phyloP scores from a whole-genome alignment of 2,797 vertebrate species.

The Rachycentron canadum region DNA sequence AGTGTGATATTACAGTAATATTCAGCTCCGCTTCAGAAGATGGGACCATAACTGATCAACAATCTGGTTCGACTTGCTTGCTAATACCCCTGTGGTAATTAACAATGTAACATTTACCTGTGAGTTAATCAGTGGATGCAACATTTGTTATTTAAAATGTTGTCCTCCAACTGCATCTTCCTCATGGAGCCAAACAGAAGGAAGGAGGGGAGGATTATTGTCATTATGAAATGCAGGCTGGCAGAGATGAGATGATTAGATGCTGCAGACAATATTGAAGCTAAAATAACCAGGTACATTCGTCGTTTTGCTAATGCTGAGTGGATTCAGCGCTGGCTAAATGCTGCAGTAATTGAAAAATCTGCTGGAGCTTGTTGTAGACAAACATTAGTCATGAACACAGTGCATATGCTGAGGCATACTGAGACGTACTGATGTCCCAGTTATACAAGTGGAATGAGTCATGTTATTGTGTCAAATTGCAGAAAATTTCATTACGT shows the following conservation, averaged over 20 bases:
- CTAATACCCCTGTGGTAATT: conserved; percentile 60
- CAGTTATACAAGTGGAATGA: conserved; percentile 29
- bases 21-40: conserved; percentile 25
- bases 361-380: neutral
- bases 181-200: conserved; percentile 29
- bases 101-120: conserved; percentile 65
- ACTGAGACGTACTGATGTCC: conserved; percentile 11
- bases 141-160: conserved; percentile 59
- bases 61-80: conserved; percentile 42
- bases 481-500: neutral
- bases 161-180: conserved; percentile 43
- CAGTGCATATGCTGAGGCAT: neutral
- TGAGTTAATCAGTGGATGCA: conserved; percentile 61
- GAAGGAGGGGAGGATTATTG: conserved; percentile 26
- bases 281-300: conserved; percentile 47
- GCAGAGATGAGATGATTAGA: conserved; percentile 55
- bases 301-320: neutral
- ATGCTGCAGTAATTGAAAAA: conserved; percentile 16
- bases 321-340: conserved; percentile 12
- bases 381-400: conserved; percentile 19
- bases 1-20: conserved; percentile 12
- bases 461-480: conserved; percentile 24
- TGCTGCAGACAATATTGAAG: conserved; percentile 45
- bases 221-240: conserved; percentile 26
- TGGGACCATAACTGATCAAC: conserved; percentile 45